Conservation (phyloP, 2,113 vertebrate genomes). For the Tauraco erythrolophus region DNA sequence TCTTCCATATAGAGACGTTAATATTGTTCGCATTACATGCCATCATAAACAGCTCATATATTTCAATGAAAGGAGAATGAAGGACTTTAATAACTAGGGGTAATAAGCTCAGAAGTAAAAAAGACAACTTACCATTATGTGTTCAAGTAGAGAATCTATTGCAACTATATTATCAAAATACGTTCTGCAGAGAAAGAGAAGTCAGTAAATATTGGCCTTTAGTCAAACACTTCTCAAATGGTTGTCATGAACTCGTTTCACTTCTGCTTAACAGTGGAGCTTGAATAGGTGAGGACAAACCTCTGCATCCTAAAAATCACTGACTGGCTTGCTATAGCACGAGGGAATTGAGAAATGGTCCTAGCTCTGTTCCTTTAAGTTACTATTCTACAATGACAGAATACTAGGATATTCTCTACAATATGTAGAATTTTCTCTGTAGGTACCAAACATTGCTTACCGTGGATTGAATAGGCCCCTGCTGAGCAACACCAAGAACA, state of each 20-base stretch:
- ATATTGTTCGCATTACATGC: neutral
- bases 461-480: neutral
- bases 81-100: neutral
- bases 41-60: neutral
- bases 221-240: neutral
- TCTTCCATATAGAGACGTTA: neutral
- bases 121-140: constrained; percentile 94
- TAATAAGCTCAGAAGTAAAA: neutral
- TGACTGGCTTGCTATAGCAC: neutral
- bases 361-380: neutral
- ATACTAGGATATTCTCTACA: neutral
- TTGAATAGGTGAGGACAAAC: neutral
- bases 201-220: neutral
- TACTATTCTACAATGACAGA: neutral
- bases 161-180: constrained; percentile 99
- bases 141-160: constrained; percentile 99
- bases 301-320: neutral
- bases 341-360: neutral
- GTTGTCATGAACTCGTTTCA: neutral
- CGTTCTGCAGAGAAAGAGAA: constrained; percentile 86
- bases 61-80: neutral
- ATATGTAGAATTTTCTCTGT: neutral
- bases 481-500: neutral
- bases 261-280: neutral
- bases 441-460: neutral